Conservation (phyloP, 2,113 vertebrate genomes). For the Leucopsar rothschildi region DNA sequence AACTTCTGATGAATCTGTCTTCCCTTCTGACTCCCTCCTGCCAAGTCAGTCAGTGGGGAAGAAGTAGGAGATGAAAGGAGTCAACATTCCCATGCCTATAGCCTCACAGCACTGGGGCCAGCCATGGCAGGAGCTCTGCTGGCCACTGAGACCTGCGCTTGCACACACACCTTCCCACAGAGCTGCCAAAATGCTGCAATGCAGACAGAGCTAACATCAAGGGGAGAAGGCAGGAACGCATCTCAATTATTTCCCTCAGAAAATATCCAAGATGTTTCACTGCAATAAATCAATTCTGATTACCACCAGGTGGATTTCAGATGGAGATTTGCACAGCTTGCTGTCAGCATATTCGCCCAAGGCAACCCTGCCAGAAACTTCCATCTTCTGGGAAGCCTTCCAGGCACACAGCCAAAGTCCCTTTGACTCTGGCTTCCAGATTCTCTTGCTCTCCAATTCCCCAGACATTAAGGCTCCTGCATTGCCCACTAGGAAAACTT, state of each 20-base stretch:
- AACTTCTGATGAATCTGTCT: not conserved
- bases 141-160: not conserved
- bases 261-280: not conserved
- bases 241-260: not conserved
- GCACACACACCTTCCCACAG: not conserved
- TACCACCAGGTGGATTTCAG: not conserved
- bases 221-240: not conserved
- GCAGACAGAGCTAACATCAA: not conserved
- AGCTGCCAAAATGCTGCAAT: not conserved
- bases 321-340: not conserved
- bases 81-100: accelerated
- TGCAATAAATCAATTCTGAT: not conserved
- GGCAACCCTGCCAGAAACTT: not conserved
- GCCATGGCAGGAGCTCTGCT: not conserved
- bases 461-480: not conserved
- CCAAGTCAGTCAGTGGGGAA: not conserved
- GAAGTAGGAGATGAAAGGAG: not conserved
- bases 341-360: not conserved
- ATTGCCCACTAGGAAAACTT: not conserved
- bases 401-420: not conserved
- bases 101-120: accelerated
- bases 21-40: not conserved
- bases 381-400: not conserved
- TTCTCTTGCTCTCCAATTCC: not conserved
- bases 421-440: not conserved